These are phyloP conservation scores for Caenorhabditis brenneri DNA, from an alignment of 1,140 invertebrate genomes.

Conservation along the genomic window DNA sequence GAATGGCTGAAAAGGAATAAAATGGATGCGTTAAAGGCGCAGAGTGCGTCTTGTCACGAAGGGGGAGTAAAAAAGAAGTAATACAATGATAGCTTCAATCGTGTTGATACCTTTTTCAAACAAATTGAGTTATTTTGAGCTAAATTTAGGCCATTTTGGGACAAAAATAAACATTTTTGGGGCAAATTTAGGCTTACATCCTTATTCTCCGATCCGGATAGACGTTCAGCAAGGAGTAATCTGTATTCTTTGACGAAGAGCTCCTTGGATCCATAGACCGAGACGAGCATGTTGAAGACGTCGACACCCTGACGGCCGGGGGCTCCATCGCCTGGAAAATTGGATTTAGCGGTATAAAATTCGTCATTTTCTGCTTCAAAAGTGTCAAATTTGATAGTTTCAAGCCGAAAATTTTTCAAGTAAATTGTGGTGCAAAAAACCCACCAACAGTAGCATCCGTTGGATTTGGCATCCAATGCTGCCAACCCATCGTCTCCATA, in stretches of 20 bases:
- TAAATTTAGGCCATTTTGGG: neutral
- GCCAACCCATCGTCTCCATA: slow-evolving; percentile 61
- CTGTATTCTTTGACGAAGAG: slow-evolving; percentile 98
- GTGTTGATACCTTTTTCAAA: no score
- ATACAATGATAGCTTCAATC: no score
- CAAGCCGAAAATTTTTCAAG: no score
- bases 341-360: neutral
- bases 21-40: no score
- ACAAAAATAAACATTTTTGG: neutral
- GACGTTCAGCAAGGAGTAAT: slow-evolving; percentile 87
- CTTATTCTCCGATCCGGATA: slow-evolving; percentile 85
- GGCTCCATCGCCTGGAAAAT: slow-evolving; percentile 71
- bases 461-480: slow-evolving; percentile 65
- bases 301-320: slow-evolving; percentile 79
- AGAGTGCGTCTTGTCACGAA: no score
- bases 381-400: no score
- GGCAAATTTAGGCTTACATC: slow-evolving; percentile 74
- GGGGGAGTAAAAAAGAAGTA: no score
- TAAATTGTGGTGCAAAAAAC: no score
- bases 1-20: slow-evolving; percentile 74
- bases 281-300: slow-evolving; percentile 96
- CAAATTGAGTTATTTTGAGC: slow-evolving; percentile 29
- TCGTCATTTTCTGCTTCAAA: neutral
- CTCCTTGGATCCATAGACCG: slow-evolving; percentile 97
- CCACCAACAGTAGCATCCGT: slow-evolving; percentile 65